Evolutionary conservation across 2,113 vertebrate genomes (phyloP), one percentile per base, ranked within the genome.

Genomic region (Cavia porcellus): DNA sequence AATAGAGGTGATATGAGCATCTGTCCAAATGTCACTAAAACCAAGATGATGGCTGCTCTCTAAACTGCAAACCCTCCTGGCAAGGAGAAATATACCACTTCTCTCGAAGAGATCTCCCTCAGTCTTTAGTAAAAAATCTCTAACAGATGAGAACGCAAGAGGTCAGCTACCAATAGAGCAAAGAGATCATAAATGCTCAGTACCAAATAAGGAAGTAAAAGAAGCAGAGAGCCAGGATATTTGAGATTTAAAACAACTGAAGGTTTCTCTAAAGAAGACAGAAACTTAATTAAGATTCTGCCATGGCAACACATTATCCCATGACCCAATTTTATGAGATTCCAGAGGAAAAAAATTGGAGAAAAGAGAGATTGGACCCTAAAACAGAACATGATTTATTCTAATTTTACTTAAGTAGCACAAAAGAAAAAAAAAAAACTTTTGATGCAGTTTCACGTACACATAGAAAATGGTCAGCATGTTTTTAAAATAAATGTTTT

Each of bases 351-450:
- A 57, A 64, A 50, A n/a, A 55, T n/a, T 9, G 35, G 84, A 20
- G 28, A 97, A 79, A 89, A 66, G n/a, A 92, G 25, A 94, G 2
- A 45, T 42, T 61, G 17, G 32, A 66, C 30, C 45, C 47, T 52
- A 86, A 97, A 97, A 93, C 10, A 96, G 83, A 92, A 90, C 7
- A 47, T 55, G 59, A 92, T 87, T 97, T 92, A 77, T 52, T 84
- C 62, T 89, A 66, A 84, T 93, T 95, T 95, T 75, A 94, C 45
- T 62, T 95, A 84, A 62, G n/a, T 89, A 75, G 38, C 64, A 42
- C 57, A 89, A 45, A 70, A 14, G 28, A n/a, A n/a, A n/a, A n/a
- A n/a, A n/a, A 24, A 77, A 95, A 82, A n/a, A 57, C 25, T 79
- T 86, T 47, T 91, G 92, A 81, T 92, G 42, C 38, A 88, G 42